These are phyloP conservation scores for Agrochola macilenta DNA, from an alignment of 2,888 invertebrate genomes.

Conservation along the genomic window DNA sequence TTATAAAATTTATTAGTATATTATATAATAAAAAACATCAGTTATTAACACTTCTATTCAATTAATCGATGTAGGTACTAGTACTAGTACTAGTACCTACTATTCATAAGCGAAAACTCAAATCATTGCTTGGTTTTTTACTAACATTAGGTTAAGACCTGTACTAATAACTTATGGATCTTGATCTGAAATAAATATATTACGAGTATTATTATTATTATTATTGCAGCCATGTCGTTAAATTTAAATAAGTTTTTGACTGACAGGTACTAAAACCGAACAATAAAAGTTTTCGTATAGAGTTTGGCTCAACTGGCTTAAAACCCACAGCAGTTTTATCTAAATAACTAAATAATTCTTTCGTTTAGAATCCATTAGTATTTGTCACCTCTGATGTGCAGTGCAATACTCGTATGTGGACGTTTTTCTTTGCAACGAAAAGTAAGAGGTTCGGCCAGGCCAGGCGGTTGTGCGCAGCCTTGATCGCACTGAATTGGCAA, in stretches of 20 bases:
- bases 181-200: no score
- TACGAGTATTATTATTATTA: no score
- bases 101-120: neutral
- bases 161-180: no score
- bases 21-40: neutral
- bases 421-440: slow-evolving; percentile 81
- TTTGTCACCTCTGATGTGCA: slow-evolving; percentile 60
- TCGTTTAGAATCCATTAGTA: slow-evolving; percentile 27
- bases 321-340: slow-evolving; percentile 1
- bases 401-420: slow-evolving; percentile 69
- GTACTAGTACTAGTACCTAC: no score
- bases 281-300: neutral
- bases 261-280: neutral
- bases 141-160: no score
- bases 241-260: slow-evolving; percentile 23
- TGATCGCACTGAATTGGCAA: slow-evolving; percentile 89
- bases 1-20: neutral
- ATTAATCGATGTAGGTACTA: neutral
- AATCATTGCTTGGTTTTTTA: no score
- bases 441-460: slow-evolving; percentile 84
- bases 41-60: neutral
- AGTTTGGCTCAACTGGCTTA: neutral
- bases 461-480: slow-evolving; percentile 83
- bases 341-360: slow-evolving; percentile 13
- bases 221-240: neutral